Base-by-base conservation (phyloP, 2,888 invertebrate species). In the Rhyacophila evoluta region DNA sequence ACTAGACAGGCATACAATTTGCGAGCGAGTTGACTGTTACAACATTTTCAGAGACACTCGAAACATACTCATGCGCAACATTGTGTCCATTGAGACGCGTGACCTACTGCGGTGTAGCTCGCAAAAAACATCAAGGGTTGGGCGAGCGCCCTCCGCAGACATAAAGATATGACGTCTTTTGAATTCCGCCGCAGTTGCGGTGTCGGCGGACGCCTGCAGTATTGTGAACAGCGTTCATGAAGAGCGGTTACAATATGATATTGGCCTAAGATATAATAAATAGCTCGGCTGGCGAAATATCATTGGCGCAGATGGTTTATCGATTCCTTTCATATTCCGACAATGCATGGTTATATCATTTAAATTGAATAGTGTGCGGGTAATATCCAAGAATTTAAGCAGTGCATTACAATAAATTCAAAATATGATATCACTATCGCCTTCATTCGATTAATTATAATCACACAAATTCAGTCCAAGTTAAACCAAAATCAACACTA, bases 131-230 rank as follows among this genome's bases (percentile, higher is more conserved):
- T 8, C 15, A 25, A 55, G 55, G 25, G 55, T 55, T 55, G 55
- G 55, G 55, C 55, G 6, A 10, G 55, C 55, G 19, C 55, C 15
- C 29, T 33, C 55, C 15, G 19, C 55, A 55, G 55, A 55, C 55
- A 55, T 55, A 55, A 55, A 55, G 55, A 55, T 55, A 55, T 55
- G 55, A 10, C 55, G 55, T 55, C 55, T 55, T 55, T 55, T 55
- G 19, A 55, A 55, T 55, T 19, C 55, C 15, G 15, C 55, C 12
- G 55, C 55, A 55, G 55, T 55, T 19, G 10, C 25, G 55, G 55
- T 55, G 55, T 55, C 19, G 19, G 19, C 19, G 55, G 55, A 12
- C 55, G 19, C 10, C 19, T 19, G 10, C 15, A 25, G 55, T 19
- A 19, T 55, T 55, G 1, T 25, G 25, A 55, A 55, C 6, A 55